phyloP scores from a whole-genome alignment of 2,888 invertebrate species.

The Myathropa florea region DNA sequence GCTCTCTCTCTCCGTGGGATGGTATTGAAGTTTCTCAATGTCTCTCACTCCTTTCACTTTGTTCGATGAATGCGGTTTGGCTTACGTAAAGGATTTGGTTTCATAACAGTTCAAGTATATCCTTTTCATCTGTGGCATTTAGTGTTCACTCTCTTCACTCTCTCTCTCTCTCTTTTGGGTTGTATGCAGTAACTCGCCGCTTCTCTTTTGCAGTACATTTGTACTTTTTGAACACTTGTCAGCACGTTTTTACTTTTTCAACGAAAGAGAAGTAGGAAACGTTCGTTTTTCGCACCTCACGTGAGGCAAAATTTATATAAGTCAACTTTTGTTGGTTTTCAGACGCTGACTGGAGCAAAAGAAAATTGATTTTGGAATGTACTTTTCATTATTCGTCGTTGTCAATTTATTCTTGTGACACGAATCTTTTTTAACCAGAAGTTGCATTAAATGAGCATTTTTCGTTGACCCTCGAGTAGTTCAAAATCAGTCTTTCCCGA shows the following conservation, averaged over 20 bases:
- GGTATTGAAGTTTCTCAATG: not conserved
- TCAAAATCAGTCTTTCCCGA: too few relatives aligned
- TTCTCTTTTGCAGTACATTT: not conserved
- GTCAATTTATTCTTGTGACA: too few relatives aligned
- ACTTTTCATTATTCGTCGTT: too few relatives aligned
- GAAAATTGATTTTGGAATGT: too few relatives aligned
- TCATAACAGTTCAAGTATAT: slow-evolving; percentile 44
- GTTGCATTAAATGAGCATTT: too few relatives aligned
- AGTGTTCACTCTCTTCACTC: not conserved
- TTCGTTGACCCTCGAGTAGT: too few relatives aligned
- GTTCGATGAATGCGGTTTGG: not conserved
- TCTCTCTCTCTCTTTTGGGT: not conserved
- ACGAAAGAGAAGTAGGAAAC: not conserved
- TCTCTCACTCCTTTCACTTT: not conserved
- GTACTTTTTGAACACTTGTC: not conserved
- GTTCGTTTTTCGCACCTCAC: not conserved
- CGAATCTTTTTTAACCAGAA: too few relatives aligned
- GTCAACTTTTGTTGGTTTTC: too few relatives aligned
- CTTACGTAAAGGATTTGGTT: slow-evolving; percentile 65
- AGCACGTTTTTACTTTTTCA: not conserved
- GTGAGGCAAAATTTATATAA: too few relatives aligned
- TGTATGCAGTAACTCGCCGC: not conserved
- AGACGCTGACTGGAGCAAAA: too few relatives aligned
- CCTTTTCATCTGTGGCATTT: not conserved
- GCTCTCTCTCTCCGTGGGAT: not conserved